Percentiles rank a stretch among this genome's conserved stretches.
Evolutionary conservation across 2,113 vertebrate genomes (phyloP).

Genomic region (Hippocampus comes): DNA sequence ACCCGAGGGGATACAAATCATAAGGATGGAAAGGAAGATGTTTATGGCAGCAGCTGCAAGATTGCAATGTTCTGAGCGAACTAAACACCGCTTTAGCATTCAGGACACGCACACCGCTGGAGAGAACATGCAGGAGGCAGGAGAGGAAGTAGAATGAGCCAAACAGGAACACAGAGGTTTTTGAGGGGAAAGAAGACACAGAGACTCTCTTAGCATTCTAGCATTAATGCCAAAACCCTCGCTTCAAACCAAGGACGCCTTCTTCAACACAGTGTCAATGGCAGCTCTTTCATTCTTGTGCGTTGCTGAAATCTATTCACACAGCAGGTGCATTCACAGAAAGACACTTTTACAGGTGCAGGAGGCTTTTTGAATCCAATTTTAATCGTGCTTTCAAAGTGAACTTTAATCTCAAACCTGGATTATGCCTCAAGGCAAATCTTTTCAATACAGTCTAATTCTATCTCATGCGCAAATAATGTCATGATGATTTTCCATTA

Average conservation of each 20-base stretch:
- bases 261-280: conserved; percentile 61
- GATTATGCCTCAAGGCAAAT: neutral
- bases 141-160: conserved; percentile 67
- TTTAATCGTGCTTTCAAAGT: conserved; percentile 14
- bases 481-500: neutral
- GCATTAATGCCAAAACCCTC: conserved; percentile 60
- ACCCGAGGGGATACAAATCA: neutral
- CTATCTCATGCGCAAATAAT: conserved; percentile 15
- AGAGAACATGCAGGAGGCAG: conserved; percentile 36
- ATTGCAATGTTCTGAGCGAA: conserved; percentile 52
- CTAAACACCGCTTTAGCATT: conserved; percentile 60
- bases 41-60: conserved; percentile 53
- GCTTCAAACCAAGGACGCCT: conserved; percentile 57
- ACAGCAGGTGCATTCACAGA: conserved; percentile 60
- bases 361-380: conserved; percentile 21
- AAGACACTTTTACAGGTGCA: conserved; percentile 55
- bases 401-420: conserved; percentile 4
- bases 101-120: conserved; percentile 22
- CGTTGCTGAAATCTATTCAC: conserved; percentile 56
- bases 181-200: conserved; percentile 61
- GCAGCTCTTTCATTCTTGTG: conserved; percentile 59
- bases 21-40: conserved; percentile 10
- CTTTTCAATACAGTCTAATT: neutral
- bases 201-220: conserved; percentile 52
- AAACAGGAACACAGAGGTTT: conserved; percentile 67